Base-by-base conservation (phyloP, 1,140 invertebrate genomes). In the Solenopsis fugax region DNA sequence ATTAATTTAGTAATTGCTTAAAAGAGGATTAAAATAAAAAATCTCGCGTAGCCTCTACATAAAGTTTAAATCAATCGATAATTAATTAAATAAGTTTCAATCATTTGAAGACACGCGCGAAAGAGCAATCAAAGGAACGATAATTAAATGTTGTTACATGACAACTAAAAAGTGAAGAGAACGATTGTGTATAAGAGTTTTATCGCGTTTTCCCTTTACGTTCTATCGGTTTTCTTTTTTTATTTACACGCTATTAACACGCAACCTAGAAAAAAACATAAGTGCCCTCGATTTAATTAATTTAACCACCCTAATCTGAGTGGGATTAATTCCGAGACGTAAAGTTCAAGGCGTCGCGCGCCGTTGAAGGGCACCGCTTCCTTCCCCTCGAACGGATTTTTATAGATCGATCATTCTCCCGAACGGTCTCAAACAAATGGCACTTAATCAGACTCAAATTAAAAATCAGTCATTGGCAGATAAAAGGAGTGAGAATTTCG, bases 261-360 rank as follows among this genome's bases (percentile, higher is more conserved):
- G 75, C 41, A 60, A 64, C 5, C 45, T 45, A 48, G 62, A 45
- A 62, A 62, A 62, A 12, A n/a, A 64, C 5, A 21, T 50, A n/a
- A 73, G 10, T 10, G 50, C 9, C 37, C 58, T 60, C 10, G 24
- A 5, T 64, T 64, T 64, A 78, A 73, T 73, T 73, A 73, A 78
- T 78, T 78, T 21, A 65, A 78, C 12, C 16, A 64, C 18, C 16
- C 24, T 60, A 76, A 56, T 76, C 73, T 62, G 16, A 34, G 24
- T 7, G 41, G 18, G 18, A 29, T 34, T 60, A 76, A 58, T 45
- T 76, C 16, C 9, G 18, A 77, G n/a, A 21, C n/a, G 41, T 78
- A 64, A 78, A 78, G 45, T 65, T 78, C 75, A 50, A 24, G 58
- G 58, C 24, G 34, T 24, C 34, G 24, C 16, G 58, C 24, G 34